Evolutionary conservation across 35 echinoderm and acorn worm genomes (phyloP), one percentile per base, ranked within the genome.

Genomic region (Holothuria glaberrima): DNA sequence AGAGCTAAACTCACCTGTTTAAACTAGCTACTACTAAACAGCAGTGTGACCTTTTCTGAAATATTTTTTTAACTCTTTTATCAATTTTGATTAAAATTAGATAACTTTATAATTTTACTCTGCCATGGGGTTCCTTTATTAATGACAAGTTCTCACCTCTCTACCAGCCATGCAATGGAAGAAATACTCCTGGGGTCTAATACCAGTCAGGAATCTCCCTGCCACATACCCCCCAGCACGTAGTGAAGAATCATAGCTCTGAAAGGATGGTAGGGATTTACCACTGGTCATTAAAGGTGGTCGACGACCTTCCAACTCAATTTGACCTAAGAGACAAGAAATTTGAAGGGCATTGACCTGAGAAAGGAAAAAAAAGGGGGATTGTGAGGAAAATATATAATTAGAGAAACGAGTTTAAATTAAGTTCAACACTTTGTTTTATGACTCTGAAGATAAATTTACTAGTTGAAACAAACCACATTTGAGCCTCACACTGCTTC

Each of bases 151-250:
- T n/a, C 57, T 61, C 67, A 93, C 97, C 88, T 99, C 97, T 95
- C 97, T 79, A 22, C 97, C 97, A 61, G 97, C 97, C 97, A 99
- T 99, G 58, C 97, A 99, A 93, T 99, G 97, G 78, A 99, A 99
- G 91, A 95, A 99, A 54, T 99, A 99, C 46, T 99, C 97, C 56
- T 99, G 97, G 0, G 97, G 97, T 83, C 92, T 35, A 26, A 99
- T 99, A 25, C 97, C 97, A 17, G 97, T 99, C 78, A 99, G 45
- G 75, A 99, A 95, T 30, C 93, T 79, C 2, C 97, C 97, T 56
- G 89, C 91, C 26, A 95, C 93, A 75, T 91, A 98, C 10, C 96
- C 96, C 0, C 97, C 93, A 2, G 97, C 91, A 59, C 93, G 87
- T 29, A 93, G 97, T 25, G 91, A 90, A 1, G 94, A 35, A 27